Evolutionary conservation across 2,113 vertebrate genomes (phyloP).

Genomic region (Amphiprion percula): DNA sequence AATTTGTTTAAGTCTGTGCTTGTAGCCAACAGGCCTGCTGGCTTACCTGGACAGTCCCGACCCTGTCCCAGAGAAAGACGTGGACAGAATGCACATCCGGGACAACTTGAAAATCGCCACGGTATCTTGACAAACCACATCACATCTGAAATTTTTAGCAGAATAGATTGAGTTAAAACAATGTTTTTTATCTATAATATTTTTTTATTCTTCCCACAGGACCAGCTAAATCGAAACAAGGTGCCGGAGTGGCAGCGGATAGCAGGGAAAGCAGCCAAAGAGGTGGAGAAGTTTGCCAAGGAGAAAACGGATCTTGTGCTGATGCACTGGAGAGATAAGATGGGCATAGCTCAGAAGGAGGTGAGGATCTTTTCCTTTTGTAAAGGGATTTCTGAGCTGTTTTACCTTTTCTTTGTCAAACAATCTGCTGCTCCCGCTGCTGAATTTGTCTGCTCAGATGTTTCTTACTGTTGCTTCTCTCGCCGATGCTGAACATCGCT

Average conservation of each 20-base stretch:
- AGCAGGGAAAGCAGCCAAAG: slow-evolving; percentile 98
- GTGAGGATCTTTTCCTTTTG: slow-evolving; percentile 78
- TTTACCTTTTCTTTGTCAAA: slow-evolving; percentile 10
- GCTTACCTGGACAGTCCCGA: slow-evolving; percentile 95
- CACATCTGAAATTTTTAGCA: not conserved
- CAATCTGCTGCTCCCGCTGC: slow-evolving; percentile 18
- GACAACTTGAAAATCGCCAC: slow-evolving; percentile 98
- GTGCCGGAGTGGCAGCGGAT: slow-evolving; percentile 98
- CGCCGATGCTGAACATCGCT: slow-evolving; percentile 44
- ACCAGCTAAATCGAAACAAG: slow-evolving; percentile 95
- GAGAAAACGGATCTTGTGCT: slow-evolving; percentile 96
- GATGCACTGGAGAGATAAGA: slow-evolving; percentile 99
- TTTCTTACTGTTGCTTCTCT: slow-evolving; percentile 16
- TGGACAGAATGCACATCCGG: slow-evolving; percentile 96
- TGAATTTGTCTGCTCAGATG: slow-evolving; percentile 20
- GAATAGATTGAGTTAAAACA: not conserved
- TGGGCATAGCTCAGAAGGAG: slow-evolving; percentile 99
- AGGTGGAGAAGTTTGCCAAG: slow-evolving; percentile 99
- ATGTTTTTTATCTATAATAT: not conserved
- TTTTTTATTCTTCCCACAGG: slow-evolving; percentile 79
- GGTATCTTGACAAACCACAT: slow-evolving; percentile 79
- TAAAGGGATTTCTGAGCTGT: not conserved
- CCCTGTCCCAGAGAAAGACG: slow-evolving; percentile 94
- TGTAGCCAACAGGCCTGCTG: slow-evolving; percentile 93
- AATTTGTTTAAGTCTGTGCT: slow-evolving; percentile 15